Percentiles rank a stretch among this genome's conserved stretches.
Evolutionary conservation across 2,888 invertebrate genomes (phyloP).

Genomic region (Pemphredon lugubris): DNA sequence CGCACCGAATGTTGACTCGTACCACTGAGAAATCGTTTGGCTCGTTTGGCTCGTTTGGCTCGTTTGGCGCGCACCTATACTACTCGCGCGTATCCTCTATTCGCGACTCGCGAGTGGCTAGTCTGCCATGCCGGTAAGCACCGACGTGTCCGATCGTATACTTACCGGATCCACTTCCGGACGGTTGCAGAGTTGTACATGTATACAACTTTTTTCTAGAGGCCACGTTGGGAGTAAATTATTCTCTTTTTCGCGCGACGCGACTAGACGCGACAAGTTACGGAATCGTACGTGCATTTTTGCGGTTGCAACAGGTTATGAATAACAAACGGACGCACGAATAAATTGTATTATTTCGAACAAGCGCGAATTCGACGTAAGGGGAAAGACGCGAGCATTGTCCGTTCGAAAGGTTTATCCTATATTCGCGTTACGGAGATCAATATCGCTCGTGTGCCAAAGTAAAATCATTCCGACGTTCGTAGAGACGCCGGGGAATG

Average conservation of each 20-base stretch:
- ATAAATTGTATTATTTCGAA: not conserved
- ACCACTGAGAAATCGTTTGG: constrained; percentile 47
- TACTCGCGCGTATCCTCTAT: constrained; percentile 24
- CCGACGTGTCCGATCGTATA: constrained; percentile 18
- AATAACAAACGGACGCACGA: constrained; percentile 2
- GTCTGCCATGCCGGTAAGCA: not conserved
- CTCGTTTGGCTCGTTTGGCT: constrained; percentile 41
- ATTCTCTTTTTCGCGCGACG: not conserved
- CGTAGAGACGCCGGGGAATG: too few relatives aligned
- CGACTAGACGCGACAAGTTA: not conserved
- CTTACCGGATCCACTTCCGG: not conserved
- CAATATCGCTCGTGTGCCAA: too few relatives aligned
- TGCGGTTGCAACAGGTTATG: constrained; percentile 7
- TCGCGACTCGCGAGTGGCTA: not conserved
- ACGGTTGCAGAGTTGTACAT: not conserved
- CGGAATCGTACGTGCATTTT: not conserved
- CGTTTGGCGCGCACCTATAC: constrained; percentile 41
- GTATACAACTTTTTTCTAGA: too few relatives aligned
- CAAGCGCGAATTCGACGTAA: constrained; percentile 6
- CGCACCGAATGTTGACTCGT: constrained; percentile 43
- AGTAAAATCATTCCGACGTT: too few relatives aligned
- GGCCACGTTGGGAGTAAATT: not conserved
- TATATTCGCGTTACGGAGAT: too few relatives aligned
- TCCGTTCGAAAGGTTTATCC: too few relatives aligned
- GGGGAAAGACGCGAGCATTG: not conserved